Percentiles rank a stretch among this genome's conserved stretches.
Evolutionary conservation across 2,113 vertebrate species (phyloP).

Genomic region (Vulpes vulpes): DNA sequence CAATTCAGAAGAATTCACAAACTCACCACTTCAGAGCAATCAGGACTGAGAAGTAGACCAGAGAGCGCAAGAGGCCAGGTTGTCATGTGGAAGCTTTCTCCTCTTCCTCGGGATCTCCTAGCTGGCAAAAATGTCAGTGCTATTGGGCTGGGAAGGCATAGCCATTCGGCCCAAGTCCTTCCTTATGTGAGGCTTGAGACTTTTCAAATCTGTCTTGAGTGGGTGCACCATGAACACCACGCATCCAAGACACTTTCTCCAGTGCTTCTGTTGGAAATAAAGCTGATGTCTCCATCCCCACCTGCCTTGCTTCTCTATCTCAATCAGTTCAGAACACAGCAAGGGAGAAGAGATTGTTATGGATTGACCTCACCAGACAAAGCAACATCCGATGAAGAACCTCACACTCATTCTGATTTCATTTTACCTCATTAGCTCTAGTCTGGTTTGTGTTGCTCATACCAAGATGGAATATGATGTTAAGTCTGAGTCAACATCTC

Average conservation of each 20-base stretch:
- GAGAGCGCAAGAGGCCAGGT: neutral
- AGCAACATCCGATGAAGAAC: neutral
- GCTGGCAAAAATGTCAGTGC: neutral
- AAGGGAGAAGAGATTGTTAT: neutral
- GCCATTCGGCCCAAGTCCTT: neutral
- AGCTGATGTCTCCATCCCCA: too few relatives aligned
- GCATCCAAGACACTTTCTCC: neutral
- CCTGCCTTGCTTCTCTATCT: neutral
- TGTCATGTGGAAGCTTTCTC: neutral
- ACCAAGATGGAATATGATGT: neutral
- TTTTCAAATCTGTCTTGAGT: neutral
- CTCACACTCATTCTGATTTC: neutral
- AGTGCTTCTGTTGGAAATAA: neutral
- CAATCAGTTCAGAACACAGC: neutral
- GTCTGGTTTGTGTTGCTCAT: neutral
- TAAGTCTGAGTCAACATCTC: slow-evolving; percentile 12
- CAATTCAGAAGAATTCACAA: neutral
- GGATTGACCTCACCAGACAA: neutral
- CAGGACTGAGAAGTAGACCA: neutral
- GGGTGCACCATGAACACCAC: neutral
- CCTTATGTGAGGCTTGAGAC: neutral
- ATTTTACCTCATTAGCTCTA: neutral
- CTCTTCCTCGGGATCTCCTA: neutral
- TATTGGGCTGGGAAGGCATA: neutral
- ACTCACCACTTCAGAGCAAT: neutral